Conservation (phyloP, 2,797 vertebrate genomes). For the Falco concolor region DNA sequence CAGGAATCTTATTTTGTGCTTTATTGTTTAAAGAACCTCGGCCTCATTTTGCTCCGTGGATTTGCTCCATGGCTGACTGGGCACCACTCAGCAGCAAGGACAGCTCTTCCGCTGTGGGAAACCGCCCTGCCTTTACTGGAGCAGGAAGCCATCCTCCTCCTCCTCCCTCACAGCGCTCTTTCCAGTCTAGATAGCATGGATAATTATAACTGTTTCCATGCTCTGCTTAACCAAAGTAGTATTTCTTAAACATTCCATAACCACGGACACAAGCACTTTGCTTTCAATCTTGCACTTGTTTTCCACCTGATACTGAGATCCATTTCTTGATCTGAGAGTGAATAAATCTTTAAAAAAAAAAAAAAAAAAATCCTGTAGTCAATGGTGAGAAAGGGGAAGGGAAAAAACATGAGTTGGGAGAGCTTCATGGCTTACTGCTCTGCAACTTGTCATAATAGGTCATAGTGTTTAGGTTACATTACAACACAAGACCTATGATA, state of each 20-base stretch:
- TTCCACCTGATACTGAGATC: not conserved
- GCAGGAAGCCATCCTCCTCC: constrained; percentile 6
- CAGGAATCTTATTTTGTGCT: not conserved
- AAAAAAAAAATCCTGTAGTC: not conserved
- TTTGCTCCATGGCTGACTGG: not conserved
- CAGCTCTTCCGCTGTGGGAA: not conserved
- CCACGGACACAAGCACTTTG: not conserved
- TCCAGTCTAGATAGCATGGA: constrained; percentile 43
- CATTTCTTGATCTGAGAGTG: not conserved
- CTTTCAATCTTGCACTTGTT: not conserved
- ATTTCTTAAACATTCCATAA: constrained; percentile 41
- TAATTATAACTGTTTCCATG: constrained; percentile 40
- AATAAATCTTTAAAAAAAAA: constrained; percentile 5
- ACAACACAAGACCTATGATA: not conserved
- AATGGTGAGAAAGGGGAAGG: not conserved
- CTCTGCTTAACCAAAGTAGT: constrained; percentile 5
- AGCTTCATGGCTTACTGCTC: not conserved
- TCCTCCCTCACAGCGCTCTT: constrained; percentile 8
- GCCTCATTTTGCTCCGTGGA: not conserved
- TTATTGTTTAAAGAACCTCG: not conserved
- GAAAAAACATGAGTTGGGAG: not conserved
- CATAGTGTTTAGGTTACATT: not conserved
- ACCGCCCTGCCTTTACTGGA: not conserved
- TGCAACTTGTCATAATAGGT: not conserved
- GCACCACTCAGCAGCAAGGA: not conserved